These are phyloP conservation scores for Rotaria magnacalcarata DNA, from an alignment of 2,888 invertebrate genomes.

Conservation along the genomic window DNA sequence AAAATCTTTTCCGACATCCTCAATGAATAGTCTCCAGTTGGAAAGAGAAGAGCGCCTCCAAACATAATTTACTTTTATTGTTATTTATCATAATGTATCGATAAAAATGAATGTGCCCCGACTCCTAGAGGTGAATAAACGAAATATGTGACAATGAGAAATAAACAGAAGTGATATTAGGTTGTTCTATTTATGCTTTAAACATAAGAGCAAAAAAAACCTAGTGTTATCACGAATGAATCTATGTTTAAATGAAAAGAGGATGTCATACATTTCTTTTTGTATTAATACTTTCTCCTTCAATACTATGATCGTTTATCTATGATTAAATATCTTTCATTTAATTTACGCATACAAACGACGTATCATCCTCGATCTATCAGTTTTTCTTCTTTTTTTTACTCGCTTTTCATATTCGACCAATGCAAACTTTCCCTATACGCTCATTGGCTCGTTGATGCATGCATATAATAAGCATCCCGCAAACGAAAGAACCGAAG, in stretches of 20 bases:
- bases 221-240: too few species aligned
- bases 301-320: slow-evolving; percentile 26
- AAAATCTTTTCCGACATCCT: too few species aligned
- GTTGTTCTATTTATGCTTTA: background rate
- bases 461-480: background rate
- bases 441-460: slow-evolving; percentile 5
- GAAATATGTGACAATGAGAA: background rate
- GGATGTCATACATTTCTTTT: background rate
- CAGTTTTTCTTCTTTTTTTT: background rate
- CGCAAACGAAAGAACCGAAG: background rate
- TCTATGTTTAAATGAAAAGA: background rate
- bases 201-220: too few species aligned
- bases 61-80: background rate
- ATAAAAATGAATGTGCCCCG: background rate
- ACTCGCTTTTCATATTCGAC: background rate
- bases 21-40: too few species aligned
- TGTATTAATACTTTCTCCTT: background rate
- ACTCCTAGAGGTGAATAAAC: background rate
- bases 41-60: background rate
- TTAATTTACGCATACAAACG: background rate
- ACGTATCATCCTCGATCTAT: slow-evolving; percentile 16
- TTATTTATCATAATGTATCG: background rate
- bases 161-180: background rate
- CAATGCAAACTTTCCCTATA: background rate
- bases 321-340: slow-evolving; percentile 25